These are phyloP conservation scores for Onthophagus sagittarius DNA, from an alignment of 2,888 invertebrate genomes.

Conservation along the genomic window DNA sequence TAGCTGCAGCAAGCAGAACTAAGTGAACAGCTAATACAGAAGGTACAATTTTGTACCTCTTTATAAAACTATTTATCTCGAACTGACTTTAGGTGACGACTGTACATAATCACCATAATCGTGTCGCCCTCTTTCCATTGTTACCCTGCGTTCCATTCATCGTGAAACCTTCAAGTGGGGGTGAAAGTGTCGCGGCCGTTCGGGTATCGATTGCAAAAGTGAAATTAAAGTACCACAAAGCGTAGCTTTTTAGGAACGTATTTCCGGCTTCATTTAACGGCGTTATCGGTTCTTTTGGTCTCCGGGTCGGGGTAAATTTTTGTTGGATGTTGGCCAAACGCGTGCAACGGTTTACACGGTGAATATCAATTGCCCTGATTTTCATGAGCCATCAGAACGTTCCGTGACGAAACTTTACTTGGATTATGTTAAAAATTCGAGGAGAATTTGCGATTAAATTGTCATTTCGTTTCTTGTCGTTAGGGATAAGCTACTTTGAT, in stretches of 20 bases:
- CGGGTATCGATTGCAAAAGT: not conserved
- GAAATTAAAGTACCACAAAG: not conserved
- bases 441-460: not conserved
- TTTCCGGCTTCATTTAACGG: not conserved
- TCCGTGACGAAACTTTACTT: not conserved
- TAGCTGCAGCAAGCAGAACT: too few relatives aligned
- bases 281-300: not conserved
- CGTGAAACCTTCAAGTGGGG: not conserved
- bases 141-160: not conserved
- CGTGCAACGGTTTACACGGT: not conserved
- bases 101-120: not conserved
- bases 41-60: not conserved
- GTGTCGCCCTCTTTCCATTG: not conserved
- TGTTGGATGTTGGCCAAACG: not conserved
- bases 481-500: not conserved
- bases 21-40: too few relatives aligned
- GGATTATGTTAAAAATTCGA: not conserved
- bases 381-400: not conserved
- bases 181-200: not conserved
- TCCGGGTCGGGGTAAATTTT: not conserved
- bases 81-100: not conserved
- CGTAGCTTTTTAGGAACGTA: not conserved
- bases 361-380: not conserved
- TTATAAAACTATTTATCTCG: not conserved
- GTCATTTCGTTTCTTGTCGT: not conserved